These are phyloP conservation scores for Eurytoma californica DNA, from an alignment of 2,888 invertebrate species.

Conservation along the genomic window DNA sequence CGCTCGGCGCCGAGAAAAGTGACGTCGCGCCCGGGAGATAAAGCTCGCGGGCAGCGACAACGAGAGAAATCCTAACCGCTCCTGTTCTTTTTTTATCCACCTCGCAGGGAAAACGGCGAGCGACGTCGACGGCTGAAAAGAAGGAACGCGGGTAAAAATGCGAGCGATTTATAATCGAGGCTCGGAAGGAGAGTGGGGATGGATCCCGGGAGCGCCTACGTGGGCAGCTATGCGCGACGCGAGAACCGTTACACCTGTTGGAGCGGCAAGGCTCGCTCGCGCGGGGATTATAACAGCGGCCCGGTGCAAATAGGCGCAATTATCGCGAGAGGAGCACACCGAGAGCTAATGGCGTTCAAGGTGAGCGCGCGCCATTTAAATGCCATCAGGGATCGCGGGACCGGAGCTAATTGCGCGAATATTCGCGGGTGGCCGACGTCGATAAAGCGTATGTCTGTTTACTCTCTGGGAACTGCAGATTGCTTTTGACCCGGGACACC, in stretches of 20 bases:
- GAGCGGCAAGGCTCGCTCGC: not conserved
- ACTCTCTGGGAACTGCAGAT: no score
- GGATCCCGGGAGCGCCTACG: not conserved
- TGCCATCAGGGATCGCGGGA: slow-evolving; percentile 22
- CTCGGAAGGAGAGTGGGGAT: not conserved
- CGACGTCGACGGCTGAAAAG: not conserved
- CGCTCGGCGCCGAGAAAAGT: not conserved
- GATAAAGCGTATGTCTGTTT: no score
- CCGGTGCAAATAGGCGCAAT: slow-evolving; percentile 46
- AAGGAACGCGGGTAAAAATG: slow-evolving; percentile 10
- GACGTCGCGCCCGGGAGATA: not conserved
- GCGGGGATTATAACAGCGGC: slow-evolving; percentile 30
- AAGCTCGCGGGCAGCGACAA: not conserved
- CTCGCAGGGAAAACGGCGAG: no score
- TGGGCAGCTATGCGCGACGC: slow-evolving; percentile 49
- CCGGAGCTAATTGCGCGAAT: not conserved
- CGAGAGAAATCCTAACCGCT: not conserved
- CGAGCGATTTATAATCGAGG: slow-evolving; percentile 41
- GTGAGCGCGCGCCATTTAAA: slow-evolving; percentile 14
- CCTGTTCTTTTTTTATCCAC: no score
- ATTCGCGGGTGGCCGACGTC: not conserved
- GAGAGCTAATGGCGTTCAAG: not conserved
- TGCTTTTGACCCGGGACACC: no score
- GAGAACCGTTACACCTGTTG: slow-evolving; percentile 46
- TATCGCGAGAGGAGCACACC: slow-evolving; percentile 24